phyloP scores from a whole-genome alignment of 2,113 vertebrate genomes.

The Rhineura floridana region DNA sequence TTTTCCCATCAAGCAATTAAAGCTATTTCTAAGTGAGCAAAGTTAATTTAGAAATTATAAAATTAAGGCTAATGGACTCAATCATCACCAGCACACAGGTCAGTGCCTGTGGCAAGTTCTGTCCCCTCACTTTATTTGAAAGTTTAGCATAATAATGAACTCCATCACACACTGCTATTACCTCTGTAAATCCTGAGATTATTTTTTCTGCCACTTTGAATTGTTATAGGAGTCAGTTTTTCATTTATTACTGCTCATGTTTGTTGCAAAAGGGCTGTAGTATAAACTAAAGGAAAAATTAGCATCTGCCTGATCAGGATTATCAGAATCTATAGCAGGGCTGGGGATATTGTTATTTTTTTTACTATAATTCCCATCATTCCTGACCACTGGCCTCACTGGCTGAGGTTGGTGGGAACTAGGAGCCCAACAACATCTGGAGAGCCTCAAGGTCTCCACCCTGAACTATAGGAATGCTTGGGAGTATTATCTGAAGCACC shows the following conservation, averaged over 20 bases:
- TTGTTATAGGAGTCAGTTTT: rapidly evolving
- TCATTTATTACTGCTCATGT: background rate
- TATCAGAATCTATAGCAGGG: background rate
- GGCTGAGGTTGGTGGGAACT: no score
- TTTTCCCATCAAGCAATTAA: slow-evolving; percentile 60
- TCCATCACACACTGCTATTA: slow-evolving; percentile 34
- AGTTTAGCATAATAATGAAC: slow-evolving; percentile 54
- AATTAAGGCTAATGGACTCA: slow-evolving; percentile 73
- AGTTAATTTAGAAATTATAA: slow-evolving; percentile 74
- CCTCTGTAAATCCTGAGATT: slow-evolving; percentile 21
- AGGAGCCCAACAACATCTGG: no score
- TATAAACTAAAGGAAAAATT: background rate
- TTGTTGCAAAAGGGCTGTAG: background rate
- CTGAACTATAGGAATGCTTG: background rate
- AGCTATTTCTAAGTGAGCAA: slow-evolving; percentile 63
- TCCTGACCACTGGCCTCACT: background rate
- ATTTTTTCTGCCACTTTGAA: slow-evolving; percentile 7
- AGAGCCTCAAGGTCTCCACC: no score
- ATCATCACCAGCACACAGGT: slow-evolving; percentile 68
- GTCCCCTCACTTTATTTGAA: slow-evolving; percentile 52
- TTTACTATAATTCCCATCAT: background rate
- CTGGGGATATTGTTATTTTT: background rate
- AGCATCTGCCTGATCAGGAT: background rate
- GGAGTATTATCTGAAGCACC: no score
- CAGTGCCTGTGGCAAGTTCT: slow-evolving; percentile 58